Evolutionary conservation across 2,113 vertebrate species (phyloP).

Genomic region (Butastur rufipennis): DNA sequence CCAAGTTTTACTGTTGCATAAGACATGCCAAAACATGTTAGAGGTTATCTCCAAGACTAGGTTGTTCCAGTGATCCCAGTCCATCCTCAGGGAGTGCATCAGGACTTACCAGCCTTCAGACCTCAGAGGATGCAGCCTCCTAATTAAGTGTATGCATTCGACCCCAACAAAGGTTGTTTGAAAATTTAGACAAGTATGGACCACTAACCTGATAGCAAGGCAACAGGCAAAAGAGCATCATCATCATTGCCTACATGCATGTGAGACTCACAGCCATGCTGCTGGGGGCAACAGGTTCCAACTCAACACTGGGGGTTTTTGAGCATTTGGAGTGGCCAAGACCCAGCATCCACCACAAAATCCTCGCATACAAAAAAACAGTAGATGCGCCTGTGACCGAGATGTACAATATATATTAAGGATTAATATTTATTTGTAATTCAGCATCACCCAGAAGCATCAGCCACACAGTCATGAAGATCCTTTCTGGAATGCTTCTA

Average conservation of each 20-base stretch:
- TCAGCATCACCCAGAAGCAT: neutral
- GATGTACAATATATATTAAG: neutral
- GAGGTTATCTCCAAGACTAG: neutral
- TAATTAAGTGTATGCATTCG: fast-evolving
- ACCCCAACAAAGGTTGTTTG: neutral
- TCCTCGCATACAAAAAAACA: neutral
- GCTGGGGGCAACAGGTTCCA: neutral
- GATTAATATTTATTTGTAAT: neutral
- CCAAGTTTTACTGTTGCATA: neutral
- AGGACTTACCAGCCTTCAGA: neutral
- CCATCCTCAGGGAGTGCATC: neutral
- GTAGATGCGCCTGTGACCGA: neutral
- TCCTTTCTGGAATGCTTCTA: neutral
- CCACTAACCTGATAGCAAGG: neutral
- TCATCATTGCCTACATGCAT: no score
- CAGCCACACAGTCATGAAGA: neutral
- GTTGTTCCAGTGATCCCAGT: neutral
- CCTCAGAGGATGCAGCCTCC: neutral
- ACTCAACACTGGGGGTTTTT: fast-evolving
- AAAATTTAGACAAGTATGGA: neutral
- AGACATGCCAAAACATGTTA: neutral
- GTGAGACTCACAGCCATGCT: neutral
- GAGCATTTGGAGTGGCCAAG: neutral
- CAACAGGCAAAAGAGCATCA: neutral
- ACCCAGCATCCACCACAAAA: neutral